Percentiles rank a stretch among this genome's conserved stretches.
phyloP scores from a whole-genome alignment of 2,113 vertebrate species.

The Ornithorhynchus anatinus region DNA sequence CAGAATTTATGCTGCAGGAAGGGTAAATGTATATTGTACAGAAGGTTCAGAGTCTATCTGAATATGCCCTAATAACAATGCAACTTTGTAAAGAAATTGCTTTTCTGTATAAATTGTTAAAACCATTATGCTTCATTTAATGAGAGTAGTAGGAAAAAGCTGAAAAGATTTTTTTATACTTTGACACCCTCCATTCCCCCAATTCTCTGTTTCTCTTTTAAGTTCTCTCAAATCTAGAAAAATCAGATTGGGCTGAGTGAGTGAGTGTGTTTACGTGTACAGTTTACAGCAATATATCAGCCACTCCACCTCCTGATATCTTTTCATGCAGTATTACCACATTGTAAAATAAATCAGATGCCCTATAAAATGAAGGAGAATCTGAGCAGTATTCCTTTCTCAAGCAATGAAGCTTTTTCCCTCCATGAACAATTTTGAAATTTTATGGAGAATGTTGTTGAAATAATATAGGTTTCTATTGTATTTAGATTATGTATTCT shows the following conservation, averaged over 20 bases:
- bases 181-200: background rate
- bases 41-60: background rate
- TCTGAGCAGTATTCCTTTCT: constrained; percentile 31
- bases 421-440: constrained; percentile 35
- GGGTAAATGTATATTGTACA: too few relatives aligned
- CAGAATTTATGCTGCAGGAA: constrained; percentile 3
- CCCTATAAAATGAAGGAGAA: constrained; percentile 39
- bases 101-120: constrained; percentile 14
- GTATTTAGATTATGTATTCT: constrained; percentile 63
- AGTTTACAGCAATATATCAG: too few relatives aligned
- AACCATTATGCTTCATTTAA: constrained; percentile 9
- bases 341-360: constrained; percentile 2
- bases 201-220: constrained; percentile 18
- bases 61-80: constrained; percentile 1
- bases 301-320: constrained; percentile 3
- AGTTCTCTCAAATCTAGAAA: constrained; percentile 1
- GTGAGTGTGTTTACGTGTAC: too few relatives aligned
- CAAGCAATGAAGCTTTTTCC: constrained; percentile 11
- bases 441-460: constrained; percentile 55
- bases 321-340: constrained; percentile 16
- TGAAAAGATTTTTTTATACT: too few relatives aligned
- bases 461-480: constrained; percentile 55
- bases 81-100: constrained; percentile 9
- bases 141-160: too few relatives aligned
- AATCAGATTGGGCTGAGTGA: background rate